A percentile compares a stretch with the other conserved stretches of the same genome.
Evolutionary conservation across 1,140 invertebrate genomes (phyloP).

Genomic region (Cotesia chilonis): DNA sequence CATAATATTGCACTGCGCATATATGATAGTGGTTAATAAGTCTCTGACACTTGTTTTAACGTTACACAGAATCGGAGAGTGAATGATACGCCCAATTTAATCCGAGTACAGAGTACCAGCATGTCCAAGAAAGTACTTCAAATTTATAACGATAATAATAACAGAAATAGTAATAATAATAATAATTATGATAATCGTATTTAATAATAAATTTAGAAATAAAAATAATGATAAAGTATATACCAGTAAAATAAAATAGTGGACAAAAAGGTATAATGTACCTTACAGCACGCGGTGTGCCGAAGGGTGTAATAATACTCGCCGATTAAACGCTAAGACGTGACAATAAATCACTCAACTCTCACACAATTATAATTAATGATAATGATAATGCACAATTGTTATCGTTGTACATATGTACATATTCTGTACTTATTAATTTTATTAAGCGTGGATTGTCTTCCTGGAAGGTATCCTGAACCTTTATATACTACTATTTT

Average conservation of each 20-base stretch:
- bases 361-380: slow-evolving; percentile 51
- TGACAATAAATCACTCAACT: slow-evolving; percentile 52
- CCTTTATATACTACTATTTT: slow-evolving; percentile 3
- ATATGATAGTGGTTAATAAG: not conserved
- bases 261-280: slow-evolving; percentile 23
- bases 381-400: slow-evolving; percentile 52
- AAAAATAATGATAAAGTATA: not conserved
- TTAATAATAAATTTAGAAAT: not conserved
- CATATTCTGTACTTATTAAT: slow-evolving; percentile 67
- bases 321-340: slow-evolving; percentile 43
- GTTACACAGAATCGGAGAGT: slow-evolving; percentile 16
- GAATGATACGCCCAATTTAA: slow-evolving; percentile 19
- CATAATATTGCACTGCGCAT: not conserved
- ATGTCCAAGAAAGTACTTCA: not conserved
- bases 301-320: slow-evolving; percentile 10
- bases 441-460: slow-evolving; percentile 59
- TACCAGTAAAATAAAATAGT: not conserved
- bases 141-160: no score
- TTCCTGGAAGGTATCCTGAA: slow-evolving; percentile 34
- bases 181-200: not conserved
- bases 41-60: slow-evolving; percentile 25
- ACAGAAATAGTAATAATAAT: no score
- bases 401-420: slow-evolving; percentile 67
- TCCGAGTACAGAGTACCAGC: no score
- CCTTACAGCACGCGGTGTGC: slow-evolving; percentile 21